phyloP scores from a whole-genome alignment of 2,888 invertebrate species.

The Pseudeuparius sepicola region DNA sequence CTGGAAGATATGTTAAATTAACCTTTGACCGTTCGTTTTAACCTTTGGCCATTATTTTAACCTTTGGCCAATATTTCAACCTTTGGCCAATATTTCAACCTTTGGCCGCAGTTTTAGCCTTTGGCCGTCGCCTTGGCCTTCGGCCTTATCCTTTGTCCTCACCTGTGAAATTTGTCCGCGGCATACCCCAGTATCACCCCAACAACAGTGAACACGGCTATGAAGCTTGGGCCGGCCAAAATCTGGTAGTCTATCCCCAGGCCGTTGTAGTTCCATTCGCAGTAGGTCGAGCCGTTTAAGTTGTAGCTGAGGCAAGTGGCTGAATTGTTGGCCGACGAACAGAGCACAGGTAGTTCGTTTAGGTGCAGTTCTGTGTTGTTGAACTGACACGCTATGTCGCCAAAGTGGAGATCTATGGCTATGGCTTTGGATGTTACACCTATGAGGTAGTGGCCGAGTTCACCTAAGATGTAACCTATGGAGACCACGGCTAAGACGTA shows the following conservation, averaged over 20 bases:
- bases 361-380: conserved; percentile 51
- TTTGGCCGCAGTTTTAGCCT: too few species aligned
- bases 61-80: too few species aligned
- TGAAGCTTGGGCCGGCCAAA: conserved; percentile 86
- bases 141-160: too few species aligned
- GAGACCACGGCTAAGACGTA: conserved; percentile 74
- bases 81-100: too few species aligned
- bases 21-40: too few species aligned
- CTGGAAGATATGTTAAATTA: conserved; percentile 40
- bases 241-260: conserved; percentile 87
- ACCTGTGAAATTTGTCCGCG: conserved; percentile 63
- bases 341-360: conserved; percentile 44
- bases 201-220: conserved; percentile 80
- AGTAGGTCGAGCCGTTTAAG: conserved; percentile 64
- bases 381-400: conserved; percentile 71
- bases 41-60: too few species aligned
- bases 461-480: conserved; percentile 75
- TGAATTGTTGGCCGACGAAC: conserved; percentile 46
- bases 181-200: conserved; percentile 77
- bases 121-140: too few species aligned
- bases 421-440: conserved; percentile 83
- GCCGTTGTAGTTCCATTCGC: conserved; percentile 91
- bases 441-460: conserved; percentile 80
- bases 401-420: conserved; percentile 67
- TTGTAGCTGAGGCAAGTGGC: conserved; percentile 47